These are phyloP conservation scores for Popillia japonica DNA, from an alignment of 1,140 invertebrate species.

Conservation along the genomic window DNA sequence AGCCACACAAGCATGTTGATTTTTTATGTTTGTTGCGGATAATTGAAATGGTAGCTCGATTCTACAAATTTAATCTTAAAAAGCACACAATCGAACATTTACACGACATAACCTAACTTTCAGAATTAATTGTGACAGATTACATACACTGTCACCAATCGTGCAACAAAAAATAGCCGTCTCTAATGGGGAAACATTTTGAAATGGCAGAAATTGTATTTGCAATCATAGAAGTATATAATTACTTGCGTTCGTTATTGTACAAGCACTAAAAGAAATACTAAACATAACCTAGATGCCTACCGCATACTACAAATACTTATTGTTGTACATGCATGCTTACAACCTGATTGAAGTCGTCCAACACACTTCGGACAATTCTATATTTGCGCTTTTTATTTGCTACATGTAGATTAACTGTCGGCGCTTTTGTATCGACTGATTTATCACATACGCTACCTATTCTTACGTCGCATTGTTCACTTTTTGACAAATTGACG, in stretches of 20 bases:
- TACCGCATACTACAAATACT: neutral
- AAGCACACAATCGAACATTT: too few relatives aligned
- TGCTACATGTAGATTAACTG: neutral
- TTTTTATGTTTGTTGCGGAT: too few relatives aligned
- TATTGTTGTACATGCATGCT: neutral
- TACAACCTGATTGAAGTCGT: conserved; percentile 14
- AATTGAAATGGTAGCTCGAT: too few relatives aligned
- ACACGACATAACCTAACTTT: too few relatives aligned
- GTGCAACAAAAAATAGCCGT: too few relatives aligned
- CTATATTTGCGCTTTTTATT: conserved; percentile 18
- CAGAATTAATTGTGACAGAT: too few relatives aligned
- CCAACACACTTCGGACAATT: neutral
- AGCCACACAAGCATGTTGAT: too few relatives aligned
- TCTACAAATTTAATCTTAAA: too few relatives aligned
- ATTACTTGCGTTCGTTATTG: neutral
- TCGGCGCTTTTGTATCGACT: neutral
- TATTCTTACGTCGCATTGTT: conserved; percentile 10
- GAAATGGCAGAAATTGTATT: too few relatives aligned
- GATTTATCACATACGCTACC: conserved; percentile 5
- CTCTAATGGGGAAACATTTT: too few relatives aligned
- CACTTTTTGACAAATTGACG: conserved; percentile 11
- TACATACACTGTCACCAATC: too few relatives aligned
- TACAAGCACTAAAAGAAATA: neutral
- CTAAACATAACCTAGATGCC: neutral
- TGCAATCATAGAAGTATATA: neutral